Evolutionary conservation across 2,113 vertebrate genomes (phyloP).

Genomic region (Coregonus clupeaformis): DNA sequence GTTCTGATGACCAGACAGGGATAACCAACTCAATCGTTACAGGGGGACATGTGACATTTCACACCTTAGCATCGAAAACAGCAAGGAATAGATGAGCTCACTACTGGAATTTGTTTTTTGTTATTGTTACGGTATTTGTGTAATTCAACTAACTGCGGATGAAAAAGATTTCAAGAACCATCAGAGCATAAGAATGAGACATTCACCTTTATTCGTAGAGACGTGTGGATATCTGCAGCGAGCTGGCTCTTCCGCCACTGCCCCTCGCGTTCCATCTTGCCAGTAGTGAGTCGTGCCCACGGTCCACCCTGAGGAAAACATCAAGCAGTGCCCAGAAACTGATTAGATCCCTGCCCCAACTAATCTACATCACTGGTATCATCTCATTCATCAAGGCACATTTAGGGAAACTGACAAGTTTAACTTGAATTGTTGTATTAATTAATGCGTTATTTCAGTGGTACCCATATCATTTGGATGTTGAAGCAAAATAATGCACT

Average conservation of each 20-base stretch:
- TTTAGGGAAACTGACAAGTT: neutral
- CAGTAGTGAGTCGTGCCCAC: constrained; percentile 7
- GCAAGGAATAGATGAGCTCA: neutral
- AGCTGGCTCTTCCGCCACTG: constrained; percentile 80
- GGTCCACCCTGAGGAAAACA: constrained; percentile 1
- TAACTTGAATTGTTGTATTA: too few species aligned
- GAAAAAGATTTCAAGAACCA: neutral
- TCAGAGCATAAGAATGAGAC: neutral
- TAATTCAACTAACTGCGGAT: neutral
- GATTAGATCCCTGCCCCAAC: too few species aligned
- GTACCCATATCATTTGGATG: too few species aligned
- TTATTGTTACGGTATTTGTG: neutral
- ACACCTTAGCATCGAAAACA: constrained; percentile 33
- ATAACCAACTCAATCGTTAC: neutral
- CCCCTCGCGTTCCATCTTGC: constrained; percentile 67
- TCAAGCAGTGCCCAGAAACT: neutral
- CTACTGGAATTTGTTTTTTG: neutral
- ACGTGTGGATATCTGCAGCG: constrained; percentile 74
- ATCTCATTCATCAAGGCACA: neutral
- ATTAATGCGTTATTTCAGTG: too few species aligned
- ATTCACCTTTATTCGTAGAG: constrained; percentile 75
- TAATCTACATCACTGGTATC: too few species aligned
- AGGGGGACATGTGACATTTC: constrained; percentile 35
- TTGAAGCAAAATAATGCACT: too few species aligned
- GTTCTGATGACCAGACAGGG: neutral